phyloP scores from a whole-genome alignment of 2,113 vertebrate species.

The Phoenicopterus ruber region DNA sequence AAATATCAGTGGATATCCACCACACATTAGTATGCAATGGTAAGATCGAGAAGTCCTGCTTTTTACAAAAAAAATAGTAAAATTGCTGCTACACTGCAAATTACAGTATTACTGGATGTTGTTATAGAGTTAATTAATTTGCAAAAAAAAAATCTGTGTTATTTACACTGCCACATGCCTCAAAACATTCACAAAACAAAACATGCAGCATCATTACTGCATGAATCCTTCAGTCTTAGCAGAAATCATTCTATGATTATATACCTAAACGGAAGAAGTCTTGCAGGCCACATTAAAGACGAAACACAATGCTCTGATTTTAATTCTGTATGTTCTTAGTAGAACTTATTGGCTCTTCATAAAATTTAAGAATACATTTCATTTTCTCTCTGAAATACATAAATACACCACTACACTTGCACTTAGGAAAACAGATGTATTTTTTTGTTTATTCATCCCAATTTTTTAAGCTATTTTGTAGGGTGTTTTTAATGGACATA shows the following conservation, averaged over 20 bases:
- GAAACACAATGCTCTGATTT: not conserved
- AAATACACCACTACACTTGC: not conserved
- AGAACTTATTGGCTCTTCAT: not conserved
- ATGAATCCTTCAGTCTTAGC: not conserved
- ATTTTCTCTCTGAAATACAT: not conserved
- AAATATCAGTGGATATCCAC: constrained; percentile 16
- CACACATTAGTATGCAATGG: not conserved
- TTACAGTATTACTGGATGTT: not conserved
- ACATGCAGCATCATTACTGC: not conserved
- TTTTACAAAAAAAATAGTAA: not conserved
- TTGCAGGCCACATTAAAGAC: not conserved
- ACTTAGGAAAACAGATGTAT: not conserved
- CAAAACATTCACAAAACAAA: not conserved
- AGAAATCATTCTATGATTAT: not conserved
- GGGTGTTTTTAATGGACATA: not conserved
- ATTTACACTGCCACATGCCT: not conserved
- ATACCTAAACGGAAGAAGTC: not conserved
- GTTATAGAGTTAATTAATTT: constrained; percentile 30
- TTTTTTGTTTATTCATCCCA: not conserved
- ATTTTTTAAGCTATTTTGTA: not conserved
- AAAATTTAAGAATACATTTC: not conserved
- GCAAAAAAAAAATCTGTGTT: not conserved
- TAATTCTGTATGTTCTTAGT: not conserved
- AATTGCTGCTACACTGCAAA: constrained; percentile 13
- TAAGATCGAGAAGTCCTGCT: not conserved